Evolutionary conservation across 2,797 vertebrate species (phyloP).

Genomic region (Falco cherrug): DNA sequence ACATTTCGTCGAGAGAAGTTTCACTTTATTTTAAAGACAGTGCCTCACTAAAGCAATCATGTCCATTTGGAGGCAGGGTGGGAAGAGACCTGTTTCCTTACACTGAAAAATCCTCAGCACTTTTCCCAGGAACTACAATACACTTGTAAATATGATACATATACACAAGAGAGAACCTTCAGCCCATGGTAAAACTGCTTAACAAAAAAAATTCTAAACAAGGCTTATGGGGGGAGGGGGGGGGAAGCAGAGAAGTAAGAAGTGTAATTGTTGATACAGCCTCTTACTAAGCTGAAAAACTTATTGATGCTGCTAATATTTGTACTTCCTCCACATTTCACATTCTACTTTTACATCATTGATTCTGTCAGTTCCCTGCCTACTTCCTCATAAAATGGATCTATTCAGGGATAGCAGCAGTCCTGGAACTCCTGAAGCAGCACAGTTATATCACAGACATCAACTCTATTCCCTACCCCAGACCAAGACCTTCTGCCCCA

Average conservation of each 20-base stretch:
- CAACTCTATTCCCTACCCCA: background rate
- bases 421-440: background rate
- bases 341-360: background rate
- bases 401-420: background rate
- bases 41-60: background rate
- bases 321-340: background rate
- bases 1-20: background rate
- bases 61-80: background rate
- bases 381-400: background rate
- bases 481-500: background rate
- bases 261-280: background rate
- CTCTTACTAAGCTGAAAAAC: background rate
- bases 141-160: background rate
- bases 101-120: background rate
- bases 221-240: background rate
- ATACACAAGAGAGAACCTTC: background rate
- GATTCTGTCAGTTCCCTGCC: background rate
- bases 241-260: background rate
- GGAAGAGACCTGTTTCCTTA: background rate
- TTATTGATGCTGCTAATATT: background rate
- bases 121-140: background rate
- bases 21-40: background rate
- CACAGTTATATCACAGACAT: background rate
- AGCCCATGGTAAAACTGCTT: background rate
- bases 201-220: background rate